Evolutionary conservation across 2,113 vertebrate species (phyloP).

Genomic region (Hippocampus zosterae): DNA sequence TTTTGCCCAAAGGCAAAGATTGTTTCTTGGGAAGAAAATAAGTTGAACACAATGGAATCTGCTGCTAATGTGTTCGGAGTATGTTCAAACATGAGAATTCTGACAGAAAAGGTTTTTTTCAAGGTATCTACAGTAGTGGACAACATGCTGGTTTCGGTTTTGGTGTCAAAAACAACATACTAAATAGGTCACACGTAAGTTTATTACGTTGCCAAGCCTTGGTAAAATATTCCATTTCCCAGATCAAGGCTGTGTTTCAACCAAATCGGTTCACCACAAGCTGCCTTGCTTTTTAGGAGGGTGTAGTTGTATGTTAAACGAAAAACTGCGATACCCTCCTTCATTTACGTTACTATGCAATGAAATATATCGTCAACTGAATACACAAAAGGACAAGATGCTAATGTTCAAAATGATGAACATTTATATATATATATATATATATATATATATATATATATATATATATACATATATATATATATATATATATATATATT

Average conservation of each 20-base stretch:
- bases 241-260: not conserved
- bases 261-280: not conserved
- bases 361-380: too few species aligned
- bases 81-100: not conserved
- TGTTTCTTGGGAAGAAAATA: not conserved
- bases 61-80: not conserved
- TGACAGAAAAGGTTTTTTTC: not conserved
- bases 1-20: conserved; percentile 9
- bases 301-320: not conserved
- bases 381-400: too few species aligned
- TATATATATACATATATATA: too few species aligned
- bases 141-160: not conserved
- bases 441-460: too few species aligned
- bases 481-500: too few species aligned
- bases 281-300: not conserved
- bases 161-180: not conserved
- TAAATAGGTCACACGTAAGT: not conserved
- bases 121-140: too few species aligned
- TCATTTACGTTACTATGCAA: too few species aligned
- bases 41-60: not conserved
- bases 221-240: not conserved
- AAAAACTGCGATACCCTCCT: not conserved
- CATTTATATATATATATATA: too few species aligned
- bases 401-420: too few species aligned
- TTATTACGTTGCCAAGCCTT: not conserved